Conservation (phyloP, 1,140 invertebrate species). For the Drosophila baimaii region DNA sequence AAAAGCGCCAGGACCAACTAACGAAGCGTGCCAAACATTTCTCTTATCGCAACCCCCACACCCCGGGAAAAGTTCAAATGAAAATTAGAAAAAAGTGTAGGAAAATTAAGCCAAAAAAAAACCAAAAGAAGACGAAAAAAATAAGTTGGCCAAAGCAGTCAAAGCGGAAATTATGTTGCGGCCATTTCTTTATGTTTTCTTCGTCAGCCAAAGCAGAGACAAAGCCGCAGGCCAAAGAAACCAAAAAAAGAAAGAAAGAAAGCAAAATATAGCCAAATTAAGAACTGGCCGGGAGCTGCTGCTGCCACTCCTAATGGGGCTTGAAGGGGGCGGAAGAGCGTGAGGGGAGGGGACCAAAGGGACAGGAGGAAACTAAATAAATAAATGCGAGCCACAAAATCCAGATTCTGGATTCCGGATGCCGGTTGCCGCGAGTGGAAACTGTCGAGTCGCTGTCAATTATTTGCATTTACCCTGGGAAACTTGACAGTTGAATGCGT, state of each 20-base stretch:
- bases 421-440: conserved; percentile 3
- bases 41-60: conserved; percentile 19
- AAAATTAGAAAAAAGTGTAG: conserved; percentile 45
- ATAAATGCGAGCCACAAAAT: conserved; percentile 8
- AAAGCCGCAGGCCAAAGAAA: conserved; percentile 55
- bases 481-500: conserved; percentile 52
- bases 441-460: conserved; percentile 61
- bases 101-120: conserved; percentile 42
- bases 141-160: conserved; percentile 38
- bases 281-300: conserved; percentile 19
- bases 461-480: conserved; percentile 66
- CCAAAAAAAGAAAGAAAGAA: conserved; percentile 24
- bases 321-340: too few relatives aligned
- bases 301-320: conserved; percentile 21
- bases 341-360: too few relatives aligned
- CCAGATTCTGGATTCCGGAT: conserved; percentile 3
- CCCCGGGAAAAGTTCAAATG: conserved; percentile 60
- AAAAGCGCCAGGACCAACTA: conserved; percentile 29
- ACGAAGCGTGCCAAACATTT: conserved; percentile 67
- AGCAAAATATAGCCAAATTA: conserved; percentile 40
- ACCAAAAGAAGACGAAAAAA: conserved; percentile 10
- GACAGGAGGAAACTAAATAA: conserved; percentile 11
- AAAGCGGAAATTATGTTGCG: conserved; percentile 72
- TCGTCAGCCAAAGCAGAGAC: conserved; percentile 41
- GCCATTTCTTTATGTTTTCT: conserved; percentile 49